Evolutionary conservation across 2,113 vertebrate species (phyloP).

Genomic region (Glaucomys volans): DNA sequence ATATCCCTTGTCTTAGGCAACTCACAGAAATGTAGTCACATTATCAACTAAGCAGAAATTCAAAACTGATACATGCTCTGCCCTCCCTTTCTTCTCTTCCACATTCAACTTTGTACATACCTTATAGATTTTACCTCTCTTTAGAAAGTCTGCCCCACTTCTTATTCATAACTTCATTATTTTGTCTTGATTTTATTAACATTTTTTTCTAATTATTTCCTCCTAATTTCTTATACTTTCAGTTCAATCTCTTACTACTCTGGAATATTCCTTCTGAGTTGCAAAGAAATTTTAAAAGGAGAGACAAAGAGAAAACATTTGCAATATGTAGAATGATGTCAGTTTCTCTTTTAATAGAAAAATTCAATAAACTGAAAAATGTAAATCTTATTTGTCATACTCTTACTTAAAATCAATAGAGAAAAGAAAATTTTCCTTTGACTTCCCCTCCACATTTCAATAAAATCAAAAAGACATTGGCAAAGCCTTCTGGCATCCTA

Average conservation of each 20-base stretch:
- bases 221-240: background rate
- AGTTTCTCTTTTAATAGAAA: background rate
- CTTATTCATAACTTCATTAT: background rate
- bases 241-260: background rate
- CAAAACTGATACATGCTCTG: background rate
- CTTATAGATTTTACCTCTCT: background rate
- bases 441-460: background rate
- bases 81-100: background rate
- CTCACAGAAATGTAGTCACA: background rate
- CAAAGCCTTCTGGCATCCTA: background rate
- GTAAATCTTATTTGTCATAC: background rate
- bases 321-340: background rate
- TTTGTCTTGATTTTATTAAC: background rate
- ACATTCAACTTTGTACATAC: background rate
- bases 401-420: background rate
- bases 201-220: background rate
- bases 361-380: slow-evolving; percentile 33
- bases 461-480: background rate
- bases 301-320: background rate
- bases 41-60: slow-evolving; percentile 21
- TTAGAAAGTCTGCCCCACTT: background rate
- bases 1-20: background rate
- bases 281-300: background rate
- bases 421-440: slow-evolving; percentile 13
- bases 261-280: background rate